These are phyloP conservation scores for Chelon auratus DNA, from an alignment of 2,797 vertebrate genomes.

Conservation along the genomic window DNA sequence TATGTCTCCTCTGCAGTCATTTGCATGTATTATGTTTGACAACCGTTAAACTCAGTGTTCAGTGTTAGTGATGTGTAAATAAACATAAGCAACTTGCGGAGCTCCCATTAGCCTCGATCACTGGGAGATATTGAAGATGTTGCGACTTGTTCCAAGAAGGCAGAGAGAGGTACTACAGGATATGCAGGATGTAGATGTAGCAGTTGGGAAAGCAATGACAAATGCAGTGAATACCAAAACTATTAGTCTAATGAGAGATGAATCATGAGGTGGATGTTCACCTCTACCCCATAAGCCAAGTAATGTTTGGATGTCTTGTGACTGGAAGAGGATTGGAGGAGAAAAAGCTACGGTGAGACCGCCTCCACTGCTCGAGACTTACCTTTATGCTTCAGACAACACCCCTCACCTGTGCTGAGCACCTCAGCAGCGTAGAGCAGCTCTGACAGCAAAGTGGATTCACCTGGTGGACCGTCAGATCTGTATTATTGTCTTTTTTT, in stretches of 20 bases:
- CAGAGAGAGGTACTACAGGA: slow-evolving; percentile 6
- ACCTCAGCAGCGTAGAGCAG: slow-evolving; percentile 15
- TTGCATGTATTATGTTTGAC: slow-evolving; percentile 42
- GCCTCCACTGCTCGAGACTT: slow-evolving; percentile 61
- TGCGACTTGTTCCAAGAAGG: slow-evolving; percentile 72
- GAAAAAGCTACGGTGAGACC: slow-evolving; percentile 72
- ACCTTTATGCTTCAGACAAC: slow-evolving; percentile 59
- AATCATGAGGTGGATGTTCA: slow-evolving; percentile 56
- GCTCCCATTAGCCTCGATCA: slow-evolving; percentile 57
- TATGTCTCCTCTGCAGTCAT: slow-evolving; percentile 33
- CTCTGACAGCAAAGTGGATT: slow-evolving; percentile 21
- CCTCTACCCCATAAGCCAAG: slow-evolving; percentile 61
- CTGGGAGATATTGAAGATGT: slow-evolving; percentile 66
- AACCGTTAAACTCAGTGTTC: slow-evolving; percentile 31
- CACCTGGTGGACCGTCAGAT: not conserved
- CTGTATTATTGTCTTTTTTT: not conserved
- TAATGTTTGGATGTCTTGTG: slow-evolving; percentile 74
- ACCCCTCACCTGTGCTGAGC: slow-evolving; percentile 51
- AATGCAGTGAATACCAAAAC: slow-evolving; percentile 23
- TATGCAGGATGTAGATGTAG: not conserved
- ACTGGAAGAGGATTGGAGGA: slow-evolving; percentile 57
- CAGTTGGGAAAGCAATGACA: slow-evolving; percentile 46
- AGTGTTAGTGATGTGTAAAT: slow-evolving; percentile 12
- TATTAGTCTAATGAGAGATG: slow-evolving; percentile 51
- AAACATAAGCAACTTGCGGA: slow-evolving; percentile 18